Evolutionary conservation across 2,797 vertebrate species (phyloP).

Genomic region (Gephyroberyx darwinii): DNA sequence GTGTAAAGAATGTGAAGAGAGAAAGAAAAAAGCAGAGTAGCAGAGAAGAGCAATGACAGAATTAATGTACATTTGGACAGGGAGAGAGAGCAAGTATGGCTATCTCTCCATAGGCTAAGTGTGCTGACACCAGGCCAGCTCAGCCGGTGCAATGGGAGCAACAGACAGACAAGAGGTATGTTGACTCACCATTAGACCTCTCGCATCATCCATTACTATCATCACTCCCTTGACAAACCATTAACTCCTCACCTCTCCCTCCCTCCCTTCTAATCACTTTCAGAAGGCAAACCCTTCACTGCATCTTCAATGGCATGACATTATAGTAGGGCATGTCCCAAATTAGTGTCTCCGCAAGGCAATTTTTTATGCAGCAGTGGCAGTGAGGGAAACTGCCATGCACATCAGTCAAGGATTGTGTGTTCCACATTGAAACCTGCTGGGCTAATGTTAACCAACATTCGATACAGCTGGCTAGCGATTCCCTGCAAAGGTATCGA

Average conservation of each 20-base stretch:
- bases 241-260: conserved; percentile 4
- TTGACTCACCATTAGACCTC: conserved; percentile 8
- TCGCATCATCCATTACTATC: conserved; percentile 13
- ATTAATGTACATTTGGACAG: background rate
- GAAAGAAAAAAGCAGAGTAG: background rate
- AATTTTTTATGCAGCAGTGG: background rate
- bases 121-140: background rate
- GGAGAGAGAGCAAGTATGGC: background rate
- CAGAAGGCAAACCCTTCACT: background rate
- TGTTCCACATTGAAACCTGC: background rate
- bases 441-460: background rate
- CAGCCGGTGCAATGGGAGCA: background rate
- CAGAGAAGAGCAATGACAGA: background rate
- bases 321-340: background rate
- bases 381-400: background rate
- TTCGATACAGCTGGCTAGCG: background rate
- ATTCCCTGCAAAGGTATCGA: background rate
- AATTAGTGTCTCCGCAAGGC: conserved; percentile 3
- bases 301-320: conserved; percentile 4
- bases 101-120: background rate
- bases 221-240: conserved; percentile 18
- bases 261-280: background rate
- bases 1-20: background rate
- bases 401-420: background rate
- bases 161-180: background rate